Evolutionary conservation across 2,797 vertebrate genomes (phyloP).

Genomic region (Tokudaia tokunoshimensis): DNA sequence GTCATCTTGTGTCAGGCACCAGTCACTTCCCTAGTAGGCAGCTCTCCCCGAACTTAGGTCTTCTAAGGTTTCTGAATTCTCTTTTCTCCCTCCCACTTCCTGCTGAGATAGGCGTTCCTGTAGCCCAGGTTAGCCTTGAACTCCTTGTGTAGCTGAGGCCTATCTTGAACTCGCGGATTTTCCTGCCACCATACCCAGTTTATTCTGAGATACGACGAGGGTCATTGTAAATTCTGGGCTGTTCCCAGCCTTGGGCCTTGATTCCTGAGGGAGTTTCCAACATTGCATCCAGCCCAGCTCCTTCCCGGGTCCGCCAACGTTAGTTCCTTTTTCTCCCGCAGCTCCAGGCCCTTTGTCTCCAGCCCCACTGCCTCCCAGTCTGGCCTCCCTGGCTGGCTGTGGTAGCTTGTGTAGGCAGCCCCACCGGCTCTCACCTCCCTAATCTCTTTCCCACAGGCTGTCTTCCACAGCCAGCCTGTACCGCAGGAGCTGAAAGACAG

Average conservation of each 20-base stretch:
- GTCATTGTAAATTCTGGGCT: not conserved
- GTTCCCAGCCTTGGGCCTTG: not conserved
- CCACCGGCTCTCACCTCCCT: not conserved
- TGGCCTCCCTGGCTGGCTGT: not conserved
- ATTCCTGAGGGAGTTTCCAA: not conserved
- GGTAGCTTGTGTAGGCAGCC: not conserved
- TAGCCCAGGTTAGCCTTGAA: not conserved
- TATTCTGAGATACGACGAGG: not conserved
- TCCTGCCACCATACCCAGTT: not conserved
- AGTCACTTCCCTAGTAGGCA: not conserved
- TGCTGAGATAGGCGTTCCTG: not conserved
- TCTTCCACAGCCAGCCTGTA: not conserved
- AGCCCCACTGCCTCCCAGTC: not conserved
- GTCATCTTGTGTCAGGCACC: not conserved
- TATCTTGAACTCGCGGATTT: not conserved
- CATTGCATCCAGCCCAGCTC: not conserved
- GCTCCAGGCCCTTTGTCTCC: not conserved
- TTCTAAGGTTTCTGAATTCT: not conserved
- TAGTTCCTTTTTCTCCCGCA: too few species aligned
- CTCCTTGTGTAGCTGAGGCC: not conserved
- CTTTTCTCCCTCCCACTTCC: not conserved
- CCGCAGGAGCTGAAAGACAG: constrained; percentile 12
- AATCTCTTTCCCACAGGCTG: not conserved
- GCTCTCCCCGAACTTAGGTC: not conserved
- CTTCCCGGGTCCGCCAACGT: too few species aligned